These are phyloP conservation scores for Pogonophryne albipinna DNA, from an alignment of 2,797 vertebrate genomes.

Conservation along the genomic window DNA sequence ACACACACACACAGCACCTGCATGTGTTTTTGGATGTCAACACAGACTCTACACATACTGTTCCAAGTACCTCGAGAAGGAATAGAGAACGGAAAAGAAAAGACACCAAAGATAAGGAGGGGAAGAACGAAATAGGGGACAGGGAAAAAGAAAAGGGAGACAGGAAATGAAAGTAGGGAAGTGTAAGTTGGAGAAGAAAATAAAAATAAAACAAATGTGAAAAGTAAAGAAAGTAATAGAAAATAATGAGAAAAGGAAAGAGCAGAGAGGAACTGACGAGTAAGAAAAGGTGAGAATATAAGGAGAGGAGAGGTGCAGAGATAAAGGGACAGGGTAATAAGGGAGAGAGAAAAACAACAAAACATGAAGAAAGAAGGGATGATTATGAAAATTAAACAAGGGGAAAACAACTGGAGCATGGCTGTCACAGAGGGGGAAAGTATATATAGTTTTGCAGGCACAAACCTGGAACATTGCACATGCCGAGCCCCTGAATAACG, in stretches of 20 bases:
- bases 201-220: not conserved
- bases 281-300: not conserved
- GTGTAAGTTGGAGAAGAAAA: not conserved
- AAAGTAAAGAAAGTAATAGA: not conserved
- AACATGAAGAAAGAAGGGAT: not conserved
- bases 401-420: not conserved
- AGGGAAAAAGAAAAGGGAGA: not conserved
- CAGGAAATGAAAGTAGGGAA: not conserved
- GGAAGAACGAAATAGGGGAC: not conserved
- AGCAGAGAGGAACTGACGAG: not conserved
- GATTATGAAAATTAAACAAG: not conserved
- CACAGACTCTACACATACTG: slow-evolving; percentile 64
- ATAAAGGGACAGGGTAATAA: not conserved
- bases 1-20: too few relatives aligned
- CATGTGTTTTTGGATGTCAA: not conserved
- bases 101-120: not conserved
- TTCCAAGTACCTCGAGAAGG: slow-evolving; percentile 40
- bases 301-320: not conserved
- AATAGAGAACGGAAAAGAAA: not conserved
- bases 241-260: not conserved
- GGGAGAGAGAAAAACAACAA: not conserved
- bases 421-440: too few relatives aligned
- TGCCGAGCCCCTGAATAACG: too few relatives aligned
- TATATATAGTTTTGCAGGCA: too few relatives aligned
- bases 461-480: too few relatives aligned